Conservation (phyloP, 1,140 invertebrate species). For the Helicoverpa zea region DNA sequence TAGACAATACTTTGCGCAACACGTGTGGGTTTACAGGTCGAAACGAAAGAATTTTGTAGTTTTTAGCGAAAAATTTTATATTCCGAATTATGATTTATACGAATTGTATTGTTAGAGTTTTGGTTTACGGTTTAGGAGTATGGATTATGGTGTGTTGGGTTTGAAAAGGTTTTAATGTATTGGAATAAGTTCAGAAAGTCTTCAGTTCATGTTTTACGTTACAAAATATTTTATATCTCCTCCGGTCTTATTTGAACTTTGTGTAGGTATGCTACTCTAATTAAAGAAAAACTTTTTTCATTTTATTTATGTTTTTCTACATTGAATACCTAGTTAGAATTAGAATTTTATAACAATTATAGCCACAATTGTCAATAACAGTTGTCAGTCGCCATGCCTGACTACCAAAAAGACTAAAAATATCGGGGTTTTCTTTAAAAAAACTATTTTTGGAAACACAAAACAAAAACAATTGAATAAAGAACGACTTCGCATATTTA, state of each 20-base stretch:
- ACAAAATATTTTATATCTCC: too few species aligned
- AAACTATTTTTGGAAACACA: neutral
- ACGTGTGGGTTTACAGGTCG: constrained; percentile 57
- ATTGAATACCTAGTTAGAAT: too few species aligned
- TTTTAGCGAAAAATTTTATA: constrained; percentile 26
- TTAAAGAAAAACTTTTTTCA: too few species aligned
- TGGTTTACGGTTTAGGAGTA: neutral
- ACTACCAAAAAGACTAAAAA: neutral
- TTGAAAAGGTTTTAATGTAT: too few species aligned
- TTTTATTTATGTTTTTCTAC: too few species aligned
- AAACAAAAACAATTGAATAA: neutral
- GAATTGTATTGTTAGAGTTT: neutral
- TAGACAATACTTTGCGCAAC: constrained; percentile 70
- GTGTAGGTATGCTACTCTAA: too few species aligned
- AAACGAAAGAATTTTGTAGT: neutral
- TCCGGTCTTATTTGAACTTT: too few species aligned
- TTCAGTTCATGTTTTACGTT: too few species aligned
- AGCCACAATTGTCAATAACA: too few species aligned
- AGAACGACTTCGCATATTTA: neutral
- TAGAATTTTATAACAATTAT: too few species aligned
- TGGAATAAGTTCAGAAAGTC: too few species aligned
- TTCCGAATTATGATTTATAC: constrained; percentile 29
- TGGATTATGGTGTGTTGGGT: neutral
- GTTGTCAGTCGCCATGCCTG: neutral
- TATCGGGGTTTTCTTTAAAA: neutral